A percentile compares a stretch with the other conserved stretches of the same genome.
Conservation (phyloP, 2,113 vertebrate species). For the Nerophis ophidion region DNA sequence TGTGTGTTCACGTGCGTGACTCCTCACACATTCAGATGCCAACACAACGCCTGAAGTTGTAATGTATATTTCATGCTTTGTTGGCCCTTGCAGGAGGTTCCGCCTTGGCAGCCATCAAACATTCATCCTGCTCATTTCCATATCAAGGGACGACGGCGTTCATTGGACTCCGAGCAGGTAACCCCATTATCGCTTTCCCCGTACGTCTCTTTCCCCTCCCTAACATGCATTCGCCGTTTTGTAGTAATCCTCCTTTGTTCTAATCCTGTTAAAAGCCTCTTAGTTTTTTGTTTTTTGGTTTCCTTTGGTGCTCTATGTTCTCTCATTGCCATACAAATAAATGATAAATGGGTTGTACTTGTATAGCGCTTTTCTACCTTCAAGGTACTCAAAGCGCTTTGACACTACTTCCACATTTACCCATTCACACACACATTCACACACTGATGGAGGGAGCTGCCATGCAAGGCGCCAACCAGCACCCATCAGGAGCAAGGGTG, state of each 20-base stretch:
- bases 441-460: no score
- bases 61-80: slow-evolving; percentile 64
- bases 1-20: slow-evolving; percentile 13
- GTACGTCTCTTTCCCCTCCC: slow-evolving; percentile 26
- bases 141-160: slow-evolving; percentile 47
- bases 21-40: slow-evolving; percentile 36
- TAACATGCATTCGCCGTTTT: slow-evolving; percentile 21
- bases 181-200: slow-evolving; percentile 34
- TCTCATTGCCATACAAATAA: slow-evolving; percentile 24
- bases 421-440: no score
- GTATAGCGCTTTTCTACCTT: no score
- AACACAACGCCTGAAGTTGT: slow-evolving; percentile 40
- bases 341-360: no score
- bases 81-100: slow-evolving; percentile 41
- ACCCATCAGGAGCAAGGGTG: no score
- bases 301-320: slow-evolving; percentile 30
- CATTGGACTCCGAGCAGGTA: slow-evolving; percentile 28
- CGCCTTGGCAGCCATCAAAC: slow-evolving; percentile 55
- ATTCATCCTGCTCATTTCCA: slow-evolving; percentile 57
- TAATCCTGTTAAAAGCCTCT: slow-evolving; percentile 54
- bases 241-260: slow-evolving; percentile 51
- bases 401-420: no score
- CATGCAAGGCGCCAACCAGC: no score
- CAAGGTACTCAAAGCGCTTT: no score
- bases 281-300: slow-evolving; percentile 32